Percentiles rank a stretch among this genome's conserved stretches.
These are phyloP conservation scores for Himalopsyche phryganea DNA, from an alignment of 1,140 invertebrate species.

Conservation along the genomic window DNA sequence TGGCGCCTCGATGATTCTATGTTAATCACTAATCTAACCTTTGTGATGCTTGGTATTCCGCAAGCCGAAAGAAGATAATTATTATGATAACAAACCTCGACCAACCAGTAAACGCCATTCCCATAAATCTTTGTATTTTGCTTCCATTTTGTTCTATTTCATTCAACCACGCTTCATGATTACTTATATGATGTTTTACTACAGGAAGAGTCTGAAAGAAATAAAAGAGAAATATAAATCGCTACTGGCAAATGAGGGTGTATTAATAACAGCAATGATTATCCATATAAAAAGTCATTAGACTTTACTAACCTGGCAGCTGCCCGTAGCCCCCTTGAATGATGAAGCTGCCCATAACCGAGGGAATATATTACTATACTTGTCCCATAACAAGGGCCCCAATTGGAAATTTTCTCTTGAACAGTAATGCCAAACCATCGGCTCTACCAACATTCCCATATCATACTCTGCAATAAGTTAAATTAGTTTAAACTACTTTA, in stretches of 20 bases:
- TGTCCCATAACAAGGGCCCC: slow-evolving; percentile 61
- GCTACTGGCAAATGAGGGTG: background rate
- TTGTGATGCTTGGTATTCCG: too few relatives aligned
- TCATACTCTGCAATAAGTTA: slow-evolving; percentile 48
- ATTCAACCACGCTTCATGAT: slow-evolving; percentile 65
- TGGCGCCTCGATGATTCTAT: too few relatives aligned
- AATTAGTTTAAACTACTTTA: background rate
- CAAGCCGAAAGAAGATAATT: too few relatives aligned
- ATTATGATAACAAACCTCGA: slow-evolving; percentile 58
- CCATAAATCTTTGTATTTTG: slow-evolving; percentile 56
- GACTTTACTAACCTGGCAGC: slow-evolving; percentile 45
- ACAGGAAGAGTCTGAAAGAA: slow-evolving; percentile 52
- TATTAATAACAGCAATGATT: too few relatives aligned
- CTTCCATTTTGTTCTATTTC: slow-evolving; percentile 52
- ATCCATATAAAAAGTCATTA: too few relatives aligned
- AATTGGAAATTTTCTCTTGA: slow-evolving; percentile 57
- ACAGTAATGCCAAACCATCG: slow-evolving; percentile 83
- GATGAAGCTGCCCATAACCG: slow-evolving; percentile 72
- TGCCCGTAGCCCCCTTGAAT: slow-evolving; percentile 60
- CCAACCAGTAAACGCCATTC: slow-evolving; percentile 69
- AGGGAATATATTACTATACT: slow-evolving; percentile 77
- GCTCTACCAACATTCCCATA: slow-evolving; percentile 78
- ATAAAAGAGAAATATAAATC: background rate
- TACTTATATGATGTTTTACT: slow-evolving; percentile 61
- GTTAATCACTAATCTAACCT: too few relatives aligned